Evolutionary conservation across 2,113 vertebrate species (phyloP).

Genomic region (Zosterops hypoxanthus): DNA sequence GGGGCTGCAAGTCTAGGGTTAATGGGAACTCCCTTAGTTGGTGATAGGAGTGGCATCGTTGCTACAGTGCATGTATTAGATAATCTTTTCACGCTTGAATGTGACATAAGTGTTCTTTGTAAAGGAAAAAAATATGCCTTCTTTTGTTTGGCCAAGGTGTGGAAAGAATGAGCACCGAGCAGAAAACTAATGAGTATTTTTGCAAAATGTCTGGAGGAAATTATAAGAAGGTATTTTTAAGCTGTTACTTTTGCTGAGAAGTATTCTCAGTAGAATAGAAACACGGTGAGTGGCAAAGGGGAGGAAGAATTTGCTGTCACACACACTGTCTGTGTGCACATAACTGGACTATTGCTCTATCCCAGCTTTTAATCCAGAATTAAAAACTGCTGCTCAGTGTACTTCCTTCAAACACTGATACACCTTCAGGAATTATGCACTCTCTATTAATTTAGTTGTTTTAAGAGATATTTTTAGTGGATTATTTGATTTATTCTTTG

Average conservation of each 20-base stretch:
- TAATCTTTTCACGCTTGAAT: neutral
- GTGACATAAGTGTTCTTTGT: neutral
- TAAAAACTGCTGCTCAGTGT: neutral
- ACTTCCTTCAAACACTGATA: neutral
- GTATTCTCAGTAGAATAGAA: neutral
- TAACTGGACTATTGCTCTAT: neutral
- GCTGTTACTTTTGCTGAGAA: neutral
- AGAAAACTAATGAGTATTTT: neutral
- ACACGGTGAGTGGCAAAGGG: neutral
- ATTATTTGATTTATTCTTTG: neutral
- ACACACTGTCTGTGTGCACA: neutral
- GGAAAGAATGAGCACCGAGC: neutral
- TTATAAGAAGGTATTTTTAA: neutral
- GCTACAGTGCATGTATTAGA: neutral
- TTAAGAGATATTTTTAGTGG: neutral
- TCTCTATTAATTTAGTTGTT: neutral
- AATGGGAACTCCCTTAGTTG: neutral
- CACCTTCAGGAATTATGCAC: neutral
- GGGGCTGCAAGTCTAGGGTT: neutral
- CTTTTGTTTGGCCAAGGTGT: neutral
- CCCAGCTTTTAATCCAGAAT: neutral
- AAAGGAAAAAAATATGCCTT: neutral
- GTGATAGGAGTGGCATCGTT: neutral
- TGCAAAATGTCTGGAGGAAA: neutral
- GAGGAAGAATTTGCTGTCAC: neutral